Evolutionary conservation across 2,888 invertebrate genomes (phyloP).

Genomic region (Agrotis segetum): DNA sequence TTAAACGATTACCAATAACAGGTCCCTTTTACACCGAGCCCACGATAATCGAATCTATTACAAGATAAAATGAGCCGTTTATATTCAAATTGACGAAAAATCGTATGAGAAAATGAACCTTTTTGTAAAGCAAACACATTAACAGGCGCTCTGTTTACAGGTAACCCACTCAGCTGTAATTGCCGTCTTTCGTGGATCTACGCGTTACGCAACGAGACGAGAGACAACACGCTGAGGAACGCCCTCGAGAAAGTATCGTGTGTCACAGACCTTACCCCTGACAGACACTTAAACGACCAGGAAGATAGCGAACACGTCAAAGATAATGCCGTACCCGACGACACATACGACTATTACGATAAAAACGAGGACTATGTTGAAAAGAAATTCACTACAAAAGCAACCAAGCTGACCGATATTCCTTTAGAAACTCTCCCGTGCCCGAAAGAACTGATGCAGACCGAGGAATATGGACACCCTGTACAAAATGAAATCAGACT

Average conservation of each 20-base stretch:
- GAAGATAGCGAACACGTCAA: slow-evolving; percentile 73
- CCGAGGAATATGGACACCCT: slow-evolving; percentile 86
- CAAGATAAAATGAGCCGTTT: slow-evolving; percentile 35
- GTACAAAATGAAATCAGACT: slow-evolving; percentile 88
- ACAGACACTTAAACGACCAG: slow-evolving; percentile 77
- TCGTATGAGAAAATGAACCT: slow-evolving; percentile 35
- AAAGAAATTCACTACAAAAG: slow-evolving; percentile 75
- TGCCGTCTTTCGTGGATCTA: slow-evolving; percentile 96
- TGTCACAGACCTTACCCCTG: slow-evolving; percentile 88
- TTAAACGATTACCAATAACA: slow-evolving; percentile 26
- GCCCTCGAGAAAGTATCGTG: slow-evolving; percentile 94
- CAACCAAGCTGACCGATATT: slow-evolving; percentile 83
- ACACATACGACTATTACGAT: slow-evolving; percentile 86
- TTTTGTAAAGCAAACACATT: slow-evolving; percentile 41
- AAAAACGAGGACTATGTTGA: slow-evolving; percentile 82
- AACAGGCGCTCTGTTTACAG: slow-evolving; percentile 88
- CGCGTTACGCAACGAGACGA: slow-evolving; percentile 94
- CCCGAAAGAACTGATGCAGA: slow-evolving; percentile 86
- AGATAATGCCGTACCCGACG: slow-evolving; percentile 78
- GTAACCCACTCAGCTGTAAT: slow-evolving; percentile 96
- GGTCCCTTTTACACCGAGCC: slow-evolving; percentile 14
- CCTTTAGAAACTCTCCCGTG: slow-evolving; percentile 86
- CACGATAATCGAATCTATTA: slow-evolving; percentile 31
- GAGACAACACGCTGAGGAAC: slow-evolving; percentile 92
- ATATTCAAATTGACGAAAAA: slow-evolving; percentile 41